Percentiles rank a stretch among this genome's conserved stretches.
Conservation (phyloP, 1,140 invertebrate species). For the Drosophila orosa region DNA sequence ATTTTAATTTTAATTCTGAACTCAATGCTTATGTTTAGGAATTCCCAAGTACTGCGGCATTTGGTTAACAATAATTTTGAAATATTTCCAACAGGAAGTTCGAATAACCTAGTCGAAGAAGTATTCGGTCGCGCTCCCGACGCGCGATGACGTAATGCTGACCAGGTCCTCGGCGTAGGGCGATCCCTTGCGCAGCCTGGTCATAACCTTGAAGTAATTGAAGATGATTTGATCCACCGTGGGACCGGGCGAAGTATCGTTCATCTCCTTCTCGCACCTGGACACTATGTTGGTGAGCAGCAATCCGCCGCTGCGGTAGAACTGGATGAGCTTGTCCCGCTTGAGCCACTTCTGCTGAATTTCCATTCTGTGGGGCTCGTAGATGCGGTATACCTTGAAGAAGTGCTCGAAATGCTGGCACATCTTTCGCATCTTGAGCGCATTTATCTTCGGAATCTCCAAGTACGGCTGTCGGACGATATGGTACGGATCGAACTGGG, state of each 20-base stretch:
- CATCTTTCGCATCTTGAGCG: constrained; percentile 37
- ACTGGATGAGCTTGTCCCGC: constrained; percentile 62
- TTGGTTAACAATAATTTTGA: constrained; percentile 10
- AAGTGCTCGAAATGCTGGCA: constrained; percentile 56
- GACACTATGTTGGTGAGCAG: constrained; percentile 53
- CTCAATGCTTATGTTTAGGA: not conserved
- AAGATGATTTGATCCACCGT: constrained; percentile 52
- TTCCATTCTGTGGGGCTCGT: constrained; percentile 35
- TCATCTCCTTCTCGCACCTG: constrained; percentile 57
- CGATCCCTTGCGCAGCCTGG: constrained; percentile 44
- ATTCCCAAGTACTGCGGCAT: not conserved
- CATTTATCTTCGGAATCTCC: constrained; percentile 58
- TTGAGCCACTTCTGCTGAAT: constrained; percentile 52
- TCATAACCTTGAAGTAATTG: constrained; percentile 60
- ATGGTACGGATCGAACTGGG: constrained; percentile 66
- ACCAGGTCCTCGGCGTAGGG: constrained; percentile 3
- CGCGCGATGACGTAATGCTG: constrained; percentile 6
- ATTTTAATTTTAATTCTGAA: not conserved
- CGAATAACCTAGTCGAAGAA: constrained; percentile 16
- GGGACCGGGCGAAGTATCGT: constrained; percentile 7
- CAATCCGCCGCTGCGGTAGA: constrained; percentile 64
- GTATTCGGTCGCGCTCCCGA: constrained; percentile 11
- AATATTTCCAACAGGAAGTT: not conserved
- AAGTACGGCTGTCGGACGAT: constrained; percentile 66
- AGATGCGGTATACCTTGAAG: constrained; percentile 56